A percentile compares a stretch with the other conserved stretches of the same genome.
Evolutionary conservation across 2,113 vertebrate species (phyloP).

Genomic region (Meles meles): DNA sequence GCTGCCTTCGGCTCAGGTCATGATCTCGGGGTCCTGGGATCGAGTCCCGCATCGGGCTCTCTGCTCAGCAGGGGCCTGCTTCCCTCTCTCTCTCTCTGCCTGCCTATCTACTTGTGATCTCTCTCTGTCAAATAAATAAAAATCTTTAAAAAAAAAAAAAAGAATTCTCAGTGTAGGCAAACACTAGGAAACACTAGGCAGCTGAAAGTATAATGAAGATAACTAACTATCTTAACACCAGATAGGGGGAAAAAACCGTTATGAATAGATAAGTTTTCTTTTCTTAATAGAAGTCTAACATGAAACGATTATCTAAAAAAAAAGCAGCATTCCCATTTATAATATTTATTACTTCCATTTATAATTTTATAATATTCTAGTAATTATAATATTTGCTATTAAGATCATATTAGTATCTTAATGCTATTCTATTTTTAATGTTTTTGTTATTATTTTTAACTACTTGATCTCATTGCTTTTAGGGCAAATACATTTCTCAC

Average conservation of each 20-base stretch:
- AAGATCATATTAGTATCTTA: neutral
- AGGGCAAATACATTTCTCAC: neutral
- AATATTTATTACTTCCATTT: neutral
- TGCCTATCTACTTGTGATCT: too few relatives aligned
- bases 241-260: neutral
- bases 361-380: neutral
- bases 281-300: neutral
- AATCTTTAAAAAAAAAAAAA: too few relatives aligned
- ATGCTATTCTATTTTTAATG: neutral
- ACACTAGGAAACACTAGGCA: neutral
- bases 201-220: neutral
- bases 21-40: too few relatives aligned
- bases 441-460: conserved; percentile 16
- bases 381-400: neutral
- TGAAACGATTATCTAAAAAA: neutral
- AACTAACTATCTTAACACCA: neutral
- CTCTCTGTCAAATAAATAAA: too few relatives aligned
- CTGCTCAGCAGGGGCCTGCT: too few relatives aligned
- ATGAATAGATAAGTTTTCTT: neutral
- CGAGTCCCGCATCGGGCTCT: too few relatives aligned
- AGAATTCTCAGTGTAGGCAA: neutral
- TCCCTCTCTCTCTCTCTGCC: too few relatives aligned
- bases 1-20: too few relatives aligned
- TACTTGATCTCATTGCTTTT: neutral
- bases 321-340: neutral